A percentile compares a stretch with the other conserved stretches of the same genome.
Evolutionary conservation across 2,113 vertebrate species (phyloP).

Genomic region (Laticauda laticaudata): DNA sequence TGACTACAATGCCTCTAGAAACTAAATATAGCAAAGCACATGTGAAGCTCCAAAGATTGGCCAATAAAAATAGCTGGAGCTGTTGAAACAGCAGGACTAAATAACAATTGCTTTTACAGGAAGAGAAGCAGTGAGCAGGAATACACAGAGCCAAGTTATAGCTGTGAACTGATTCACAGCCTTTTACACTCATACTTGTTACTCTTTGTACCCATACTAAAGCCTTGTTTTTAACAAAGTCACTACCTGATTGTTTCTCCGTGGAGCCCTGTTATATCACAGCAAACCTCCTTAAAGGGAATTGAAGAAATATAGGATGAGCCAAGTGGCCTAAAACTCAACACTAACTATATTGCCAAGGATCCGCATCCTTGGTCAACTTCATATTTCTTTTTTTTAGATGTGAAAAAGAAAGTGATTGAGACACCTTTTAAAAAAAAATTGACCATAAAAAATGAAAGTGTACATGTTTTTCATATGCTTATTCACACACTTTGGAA

Average conservation of each 20-base stretch:
- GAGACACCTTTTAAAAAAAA: accelerated
- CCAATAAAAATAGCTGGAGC: slow-evolving; percentile 19
- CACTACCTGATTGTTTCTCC: neutral
- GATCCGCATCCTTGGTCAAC: neutral
- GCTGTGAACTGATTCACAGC: neutral
- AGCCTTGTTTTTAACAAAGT: neutral
- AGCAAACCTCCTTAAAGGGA: neutral
- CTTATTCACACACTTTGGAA: neutral
- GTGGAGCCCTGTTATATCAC: neutral
- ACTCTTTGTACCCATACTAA: neutral
- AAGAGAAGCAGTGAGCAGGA: neutral
- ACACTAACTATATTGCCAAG: neutral
- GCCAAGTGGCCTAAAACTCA: neutral
- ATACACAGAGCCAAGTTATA: neutral
- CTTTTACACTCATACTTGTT: neutral
- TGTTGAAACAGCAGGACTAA: slow-evolving; percentile 14
- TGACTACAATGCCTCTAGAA: neutral
- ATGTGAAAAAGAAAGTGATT: neutral
- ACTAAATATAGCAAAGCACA: neutral
- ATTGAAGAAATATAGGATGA: neutral
- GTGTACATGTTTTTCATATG: neutral
- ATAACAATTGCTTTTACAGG: neutral
- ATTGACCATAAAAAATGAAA: neutral
- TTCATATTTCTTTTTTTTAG: neutral
- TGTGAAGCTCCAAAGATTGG: slow-evolving; percentile 4